Evolutionary conservation across 1,140 invertebrate genomes (phyloP).

Genomic region (Drosophila hydei): DNA sequence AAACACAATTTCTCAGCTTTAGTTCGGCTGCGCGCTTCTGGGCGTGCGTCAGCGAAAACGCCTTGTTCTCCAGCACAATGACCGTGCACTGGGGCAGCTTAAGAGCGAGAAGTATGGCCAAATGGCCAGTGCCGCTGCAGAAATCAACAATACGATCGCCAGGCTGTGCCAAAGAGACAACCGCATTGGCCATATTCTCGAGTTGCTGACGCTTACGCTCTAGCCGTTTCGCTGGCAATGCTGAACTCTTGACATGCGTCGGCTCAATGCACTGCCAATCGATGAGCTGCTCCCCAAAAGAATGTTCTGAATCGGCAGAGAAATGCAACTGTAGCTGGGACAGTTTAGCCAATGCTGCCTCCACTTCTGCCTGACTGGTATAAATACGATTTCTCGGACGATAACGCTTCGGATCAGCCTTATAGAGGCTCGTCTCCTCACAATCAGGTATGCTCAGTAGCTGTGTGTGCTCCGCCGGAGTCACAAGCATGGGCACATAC

Average conservation of each 20-base stretch:
- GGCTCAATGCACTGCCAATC: constrained; percentile 77
- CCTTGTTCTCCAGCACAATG: constrained; percentile 96
- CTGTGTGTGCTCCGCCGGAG: constrained; percentile 18
- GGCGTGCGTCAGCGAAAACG: constrained; percentile 92
- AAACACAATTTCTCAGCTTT: constrained; percentile 89
- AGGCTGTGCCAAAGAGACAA: constrained; percentile 87
- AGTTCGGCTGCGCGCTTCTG: constrained; percentile 88
- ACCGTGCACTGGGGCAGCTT: constrained; percentile 90
- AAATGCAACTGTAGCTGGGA: constrained; percentile 52
- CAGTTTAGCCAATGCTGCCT: constrained; percentile 86
- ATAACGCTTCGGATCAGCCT: constrained; percentile 90
- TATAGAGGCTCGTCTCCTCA: constrained; percentile 87
- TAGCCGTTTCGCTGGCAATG: constrained; percentile 90
- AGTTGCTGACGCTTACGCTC: constrained; percentile 94
- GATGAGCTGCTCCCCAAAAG: constrained; percentile 62
- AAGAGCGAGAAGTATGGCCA: constrained; percentile 94
- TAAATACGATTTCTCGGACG: constrained; percentile 89
- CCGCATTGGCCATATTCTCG: constrained; percentile 93
- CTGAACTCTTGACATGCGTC: constrained; percentile 86
- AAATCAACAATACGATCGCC: constrained; percentile 94
- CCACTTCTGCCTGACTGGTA: constrained; percentile 90
- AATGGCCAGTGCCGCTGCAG: constrained; percentile 96
- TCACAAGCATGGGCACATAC: constrained; percentile 34
- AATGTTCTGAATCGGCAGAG: constrained; percentile 49
- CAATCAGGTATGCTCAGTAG: constrained; percentile 67